phyloP scores from a whole-genome alignment of 2,113 vertebrate genomes.

The Ictidomys tridecemlineatus region DNA sequence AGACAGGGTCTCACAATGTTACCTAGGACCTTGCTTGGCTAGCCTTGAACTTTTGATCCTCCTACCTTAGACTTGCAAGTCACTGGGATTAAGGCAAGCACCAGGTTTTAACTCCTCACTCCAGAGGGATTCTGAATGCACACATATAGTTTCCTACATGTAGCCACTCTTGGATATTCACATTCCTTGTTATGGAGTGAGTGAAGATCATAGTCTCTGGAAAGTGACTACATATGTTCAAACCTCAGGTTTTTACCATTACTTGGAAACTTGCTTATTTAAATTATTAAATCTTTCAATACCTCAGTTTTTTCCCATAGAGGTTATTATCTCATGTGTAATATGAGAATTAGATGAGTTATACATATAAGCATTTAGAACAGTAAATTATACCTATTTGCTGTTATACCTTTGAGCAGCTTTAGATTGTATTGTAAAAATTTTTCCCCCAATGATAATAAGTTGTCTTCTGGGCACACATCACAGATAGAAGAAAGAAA shows the following conservation, averaged over 20 bases:
- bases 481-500: background rate
- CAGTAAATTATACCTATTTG: background rate
- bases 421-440: slow-evolving; percentile 44
- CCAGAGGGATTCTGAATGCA: background rate
- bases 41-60: too few species aligned
- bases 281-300: slow-evolving; percentile 20
- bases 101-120: background rate
- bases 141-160: background rate
- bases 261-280: background rate
- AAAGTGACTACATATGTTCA: background rate
- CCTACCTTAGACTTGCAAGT: too few species aligned
- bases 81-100: too few species aligned
- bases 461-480: background rate
- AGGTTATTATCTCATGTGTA: background rate
- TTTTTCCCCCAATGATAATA: background rate
- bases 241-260: background rate
- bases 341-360: slow-evolving; percentile 4
- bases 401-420: slow-evolving; percentile 32
- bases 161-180: background rate
- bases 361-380: background rate
- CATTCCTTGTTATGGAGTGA: background rate
- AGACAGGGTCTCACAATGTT: too few species aligned
- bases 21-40: too few species aligned
- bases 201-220: background rate
- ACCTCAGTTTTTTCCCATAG: background rate